Conservation (phyloP, 2,888 invertebrate genomes). For the Buathra laborator region DNA sequence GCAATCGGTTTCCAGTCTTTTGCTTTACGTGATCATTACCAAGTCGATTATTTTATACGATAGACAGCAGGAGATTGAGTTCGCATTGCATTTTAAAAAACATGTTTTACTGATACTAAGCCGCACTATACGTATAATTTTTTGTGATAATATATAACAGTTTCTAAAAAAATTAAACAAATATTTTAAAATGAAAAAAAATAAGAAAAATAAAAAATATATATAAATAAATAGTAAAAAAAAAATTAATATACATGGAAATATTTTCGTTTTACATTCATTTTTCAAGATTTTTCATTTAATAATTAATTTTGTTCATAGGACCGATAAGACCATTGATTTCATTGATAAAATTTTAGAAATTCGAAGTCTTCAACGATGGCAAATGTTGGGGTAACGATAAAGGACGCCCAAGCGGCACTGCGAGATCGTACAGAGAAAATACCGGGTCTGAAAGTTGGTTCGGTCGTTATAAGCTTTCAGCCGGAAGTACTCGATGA, state of each 20-base stretch:
- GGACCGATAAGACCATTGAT: neutral
- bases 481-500: constrained; percentile 88
- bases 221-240: too few relatives aligned
- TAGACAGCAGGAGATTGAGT: too few relatives aligned
- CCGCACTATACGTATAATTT: too few relatives aligned
- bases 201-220: too few relatives aligned
- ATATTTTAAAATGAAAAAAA: too few relatives aligned
- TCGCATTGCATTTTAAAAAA: too few relatives aligned
- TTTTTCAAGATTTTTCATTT: neutral
- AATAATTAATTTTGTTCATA: neutral
- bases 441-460: constrained; percentile 85
- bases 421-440: constrained; percentile 75
- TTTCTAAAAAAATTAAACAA: too few relatives aligned
- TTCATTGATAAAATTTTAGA: neutral
- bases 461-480: constrained; percentile 87
- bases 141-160: too few relatives aligned
- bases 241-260: too few relatives aligned
- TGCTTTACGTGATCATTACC: neutral
- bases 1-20: neutral
- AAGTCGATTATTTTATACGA: neutral
- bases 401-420: constrained; percentile 39
- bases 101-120: too few relatives aligned
- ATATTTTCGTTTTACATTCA: too few relatives aligned
- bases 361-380: constrained; percentile 69
- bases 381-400: constrained; percentile 44